phyloP scores from a whole-genome alignment of 2,113 vertebrate genomes.

The Paralichthys olivaceus region DNA sequence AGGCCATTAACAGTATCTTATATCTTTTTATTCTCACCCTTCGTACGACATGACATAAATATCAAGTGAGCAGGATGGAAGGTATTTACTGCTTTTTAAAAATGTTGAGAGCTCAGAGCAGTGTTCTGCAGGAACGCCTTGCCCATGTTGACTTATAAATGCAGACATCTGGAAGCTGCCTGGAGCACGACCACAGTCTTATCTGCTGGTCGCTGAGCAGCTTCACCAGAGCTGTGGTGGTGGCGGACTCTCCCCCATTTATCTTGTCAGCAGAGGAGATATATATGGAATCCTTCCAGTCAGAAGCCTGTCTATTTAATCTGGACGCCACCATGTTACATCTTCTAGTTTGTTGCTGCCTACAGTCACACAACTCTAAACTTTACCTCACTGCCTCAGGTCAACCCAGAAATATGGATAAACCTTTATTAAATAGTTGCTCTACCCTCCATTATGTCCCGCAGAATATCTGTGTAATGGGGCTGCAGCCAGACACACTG shows the following conservation, averaged over 20 bases:
- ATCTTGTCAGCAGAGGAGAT: background rate
- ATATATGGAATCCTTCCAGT: too few species aligned
- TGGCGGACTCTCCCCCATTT: background rate
- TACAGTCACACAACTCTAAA: background rate
- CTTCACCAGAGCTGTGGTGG: background rate
- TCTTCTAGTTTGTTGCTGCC: background rate
- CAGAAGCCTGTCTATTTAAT: too few species aligned
- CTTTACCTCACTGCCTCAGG: slow-evolving; percentile 3
- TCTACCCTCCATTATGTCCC: background rate
- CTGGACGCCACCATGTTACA: too few species aligned
- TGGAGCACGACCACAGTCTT: background rate
- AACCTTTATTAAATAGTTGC: background rate
- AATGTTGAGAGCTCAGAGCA: background rate
- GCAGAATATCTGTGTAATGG: slow-evolving; percentile 5
- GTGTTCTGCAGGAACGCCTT: background rate
- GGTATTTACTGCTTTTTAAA: too few species aligned
- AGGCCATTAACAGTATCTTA: background rate
- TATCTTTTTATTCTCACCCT: background rate
- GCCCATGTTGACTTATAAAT: background rate
- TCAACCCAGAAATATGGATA: background rate
- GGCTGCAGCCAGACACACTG: background rate
- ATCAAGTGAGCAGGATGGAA: background rate
- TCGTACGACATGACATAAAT: background rate
- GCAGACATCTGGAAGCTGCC: background rate
- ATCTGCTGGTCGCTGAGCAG: background rate